Percentiles rank a stretch among this genome's conserved stretches.
phyloP scores from a whole-genome alignment of 1,140 invertebrate genomes.

The Proales similis region DNA sequence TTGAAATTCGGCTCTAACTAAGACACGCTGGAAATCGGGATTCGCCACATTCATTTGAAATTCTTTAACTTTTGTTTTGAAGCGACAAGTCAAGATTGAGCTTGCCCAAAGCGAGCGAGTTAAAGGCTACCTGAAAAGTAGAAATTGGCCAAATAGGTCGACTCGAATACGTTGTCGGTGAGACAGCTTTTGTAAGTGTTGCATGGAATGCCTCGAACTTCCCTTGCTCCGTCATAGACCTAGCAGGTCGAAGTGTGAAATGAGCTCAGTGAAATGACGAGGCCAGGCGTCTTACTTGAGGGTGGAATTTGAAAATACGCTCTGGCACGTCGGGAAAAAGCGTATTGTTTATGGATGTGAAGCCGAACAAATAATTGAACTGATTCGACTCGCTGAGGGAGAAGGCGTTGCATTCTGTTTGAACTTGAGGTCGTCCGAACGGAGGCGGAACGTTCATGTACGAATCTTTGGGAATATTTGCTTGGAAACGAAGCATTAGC shows the following conservation, averaged over 20 bases:
- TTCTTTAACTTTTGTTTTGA: not conserved
- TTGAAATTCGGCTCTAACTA: conserved; percentile 8
- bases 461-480: not conserved
- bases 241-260: not conserved
- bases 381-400: not conserved
- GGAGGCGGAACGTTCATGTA: conserved; percentile 5
- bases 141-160: conserved; percentile 1
- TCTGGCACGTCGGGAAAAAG: not conserved
- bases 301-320: conserved; percentile 5
- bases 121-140: conserved; percentile 29
- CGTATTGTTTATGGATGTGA: not conserved
- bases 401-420: conserved; percentile 2
- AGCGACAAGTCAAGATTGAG: not conserved
- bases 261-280: not conserved
- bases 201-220: conserved; percentile 12
- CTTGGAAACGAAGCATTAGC: not conserved
- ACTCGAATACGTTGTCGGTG: not conserved
- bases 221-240: not conserved
- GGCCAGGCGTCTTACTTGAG: not conserved
- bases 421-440: conserved; percentile 18
- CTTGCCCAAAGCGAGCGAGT: no score
- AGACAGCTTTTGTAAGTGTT: conserved; percentile 35
- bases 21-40: not conserved
- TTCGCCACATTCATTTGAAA: not conserved
- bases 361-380: conserved; percentile 31